Evolutionary conservation across 2,797 vertebrate genomes (phyloP), one percentile per base, ranked within the genome.

Genomic region (Manis pentadactyla): DNA sequence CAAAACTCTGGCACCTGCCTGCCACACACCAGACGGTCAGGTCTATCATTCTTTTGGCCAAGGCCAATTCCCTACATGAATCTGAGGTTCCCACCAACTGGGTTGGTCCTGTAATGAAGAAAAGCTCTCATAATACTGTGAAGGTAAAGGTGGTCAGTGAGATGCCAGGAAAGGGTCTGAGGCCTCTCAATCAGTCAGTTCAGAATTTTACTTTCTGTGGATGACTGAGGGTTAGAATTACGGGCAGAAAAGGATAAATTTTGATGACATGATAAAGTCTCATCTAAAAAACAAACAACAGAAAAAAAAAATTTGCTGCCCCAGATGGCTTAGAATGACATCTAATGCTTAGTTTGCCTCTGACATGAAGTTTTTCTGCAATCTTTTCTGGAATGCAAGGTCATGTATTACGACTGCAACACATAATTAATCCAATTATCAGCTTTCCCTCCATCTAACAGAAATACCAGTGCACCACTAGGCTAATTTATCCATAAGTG

Each of bases 351-450:
- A 79, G 25, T 94, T 8, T 51, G 61, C 31, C 78, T 77, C 55
- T 75, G 57, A 90, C 12, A 73, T 14, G 71, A 64, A 18, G 11
- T 42, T 71, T 71, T 77, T 69, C 79, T 37, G 63, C 9, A 42
- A 23, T 15, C 15, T 66, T 55, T 81, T 87, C 59, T 96, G 57
- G 59, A 94, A 89, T 61, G 89, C 39, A 78, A 66, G 66, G 25
- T 55, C 42, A 53, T 23, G 63, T 3, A 87, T 31, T 81, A 2
- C 29, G 34, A 78, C 5, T 75, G 2, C n/a, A 63, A 39, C 0
- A 7, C 57, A 95, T 42, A n/a, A 34, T 18, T 61, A 69, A 27
- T 78, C 34, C 73, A 69, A 66, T 12, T n/a, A 25, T 34, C 23
- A n/a, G 5, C 12, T 84, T 81, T 61, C n/a, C 51, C 13, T 53